phyloP scores from a whole-genome alignment of 2,797 vertebrate species.

The Xiphophorus birchmanni region DNA sequence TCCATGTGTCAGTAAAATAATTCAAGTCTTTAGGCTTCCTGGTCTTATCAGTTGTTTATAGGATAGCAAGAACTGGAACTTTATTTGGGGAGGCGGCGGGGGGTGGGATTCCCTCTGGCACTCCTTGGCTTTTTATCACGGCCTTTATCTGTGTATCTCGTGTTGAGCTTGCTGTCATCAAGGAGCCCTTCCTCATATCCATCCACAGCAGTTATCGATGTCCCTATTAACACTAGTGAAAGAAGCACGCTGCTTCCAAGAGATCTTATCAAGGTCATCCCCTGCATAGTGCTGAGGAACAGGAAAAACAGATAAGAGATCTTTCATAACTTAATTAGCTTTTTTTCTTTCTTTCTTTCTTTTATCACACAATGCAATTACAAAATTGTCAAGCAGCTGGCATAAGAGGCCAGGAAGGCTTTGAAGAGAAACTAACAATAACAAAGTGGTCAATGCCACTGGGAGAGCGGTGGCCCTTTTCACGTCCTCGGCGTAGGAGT shows the following conservation, averaged over 20 bases:
- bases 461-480: conserved; percentile 68
- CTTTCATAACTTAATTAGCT: conserved; percentile 87
- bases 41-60: conserved; percentile 77
- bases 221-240: conserved; percentile 73
- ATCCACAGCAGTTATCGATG: conserved; percentile 75
- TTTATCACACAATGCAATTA: conserved; percentile 84
- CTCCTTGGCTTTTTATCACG: conserved; percentile 68
- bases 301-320: conserved; percentile 81
- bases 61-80: conserved; percentile 65
- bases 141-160: conserved; percentile 71
- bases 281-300: conserved; percentile 73
- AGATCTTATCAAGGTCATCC: conserved; percentile 83
- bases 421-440: conserved; percentile 78
- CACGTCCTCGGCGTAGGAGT: conserved; percentile 50
- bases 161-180: conserved; percentile 78
- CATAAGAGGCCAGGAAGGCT: conserved; percentile 71
- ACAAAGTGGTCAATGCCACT: conserved; percentile 73
- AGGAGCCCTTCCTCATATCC: conserved; percentile 73
- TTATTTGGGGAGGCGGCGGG: conserved; percentile 48
- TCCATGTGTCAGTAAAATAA: conserved; percentile 74
- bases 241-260: conserved; percentile 59
- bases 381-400: conserved; percentile 79
- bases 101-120: conserved; percentile 63
- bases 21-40: conserved; percentile 72
- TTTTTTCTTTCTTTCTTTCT: conserved; percentile 50